A percentile compares a stretch with the other conserved stretches of the same genome.
phyloP scores from a whole-genome alignment of 2,113 vertebrate species.

The Tupaia tana region DNA sequence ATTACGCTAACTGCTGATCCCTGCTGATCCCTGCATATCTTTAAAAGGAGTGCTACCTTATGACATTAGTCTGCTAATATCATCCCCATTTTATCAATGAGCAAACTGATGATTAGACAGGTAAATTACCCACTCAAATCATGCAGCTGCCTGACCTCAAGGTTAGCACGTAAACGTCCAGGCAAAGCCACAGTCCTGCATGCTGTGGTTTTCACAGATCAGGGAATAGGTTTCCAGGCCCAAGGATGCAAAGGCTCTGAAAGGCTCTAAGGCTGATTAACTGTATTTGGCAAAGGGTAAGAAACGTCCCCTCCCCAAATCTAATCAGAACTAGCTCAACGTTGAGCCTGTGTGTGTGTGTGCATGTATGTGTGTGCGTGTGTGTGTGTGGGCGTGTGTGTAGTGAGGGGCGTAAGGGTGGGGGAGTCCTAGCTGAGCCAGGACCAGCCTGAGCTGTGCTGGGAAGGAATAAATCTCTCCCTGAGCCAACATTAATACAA shows the following conservation, averaged over 20 bases:
- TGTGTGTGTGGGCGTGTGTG: not conserved
- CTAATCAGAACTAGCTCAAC: not conserved
- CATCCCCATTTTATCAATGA: not conserved
- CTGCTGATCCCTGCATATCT: no score
- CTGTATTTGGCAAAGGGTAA: not conserved
- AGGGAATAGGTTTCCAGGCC: not conserved
- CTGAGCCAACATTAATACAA: constrained; percentile 81
- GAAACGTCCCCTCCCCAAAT: not conserved
- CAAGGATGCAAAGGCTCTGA: not conserved
- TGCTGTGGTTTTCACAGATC: not conserved
- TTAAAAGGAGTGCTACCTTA: fast-evolving
- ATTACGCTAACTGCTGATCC: no score
- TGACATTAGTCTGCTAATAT: not conserved
- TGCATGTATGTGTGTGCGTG: not conserved
- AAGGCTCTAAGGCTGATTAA: not conserved
- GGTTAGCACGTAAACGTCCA: not conserved
- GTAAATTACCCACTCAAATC: not conserved
- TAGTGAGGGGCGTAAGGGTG: not conserved
- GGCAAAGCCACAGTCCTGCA: fast-evolving
- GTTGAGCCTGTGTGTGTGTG: not conserved
- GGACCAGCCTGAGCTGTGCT: constrained; percentile 60
- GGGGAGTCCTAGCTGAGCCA: not conserved
- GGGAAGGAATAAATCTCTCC: constrained; percentile 80
- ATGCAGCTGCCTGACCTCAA: not conserved
- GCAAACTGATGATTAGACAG: not conserved